phyloP scores from a whole-genome alignment of 2,797 vertebrate genomes.

The Eulemur mongoz region DNA sequence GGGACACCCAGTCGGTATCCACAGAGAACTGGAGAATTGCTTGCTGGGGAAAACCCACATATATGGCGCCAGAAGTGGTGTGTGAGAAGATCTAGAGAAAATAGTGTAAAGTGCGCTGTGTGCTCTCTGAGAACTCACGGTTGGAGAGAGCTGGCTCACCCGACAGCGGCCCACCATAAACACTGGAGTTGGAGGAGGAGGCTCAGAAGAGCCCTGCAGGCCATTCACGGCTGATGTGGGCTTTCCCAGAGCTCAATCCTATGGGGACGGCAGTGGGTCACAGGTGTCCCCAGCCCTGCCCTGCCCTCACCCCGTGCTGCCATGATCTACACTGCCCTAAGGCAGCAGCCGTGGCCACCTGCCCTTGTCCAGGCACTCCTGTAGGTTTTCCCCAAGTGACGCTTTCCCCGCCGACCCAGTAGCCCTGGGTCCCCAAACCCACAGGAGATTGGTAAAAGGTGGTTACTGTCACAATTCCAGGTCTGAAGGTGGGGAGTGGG shows the following conservation, averaged over 20 bases:
- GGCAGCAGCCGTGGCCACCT: neutral
- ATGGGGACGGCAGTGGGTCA: fast-evolving
- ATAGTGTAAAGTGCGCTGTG: neutral
- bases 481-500: neutral
- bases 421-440: neutral
- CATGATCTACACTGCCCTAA: neutral
- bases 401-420: neutral
- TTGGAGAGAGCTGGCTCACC: neutral
- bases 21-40: too few species aligned
- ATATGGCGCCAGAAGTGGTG: neutral
- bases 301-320: neutral
- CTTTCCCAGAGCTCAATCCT: neutral
- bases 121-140: neutral
- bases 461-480: neutral
- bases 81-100: neutral
- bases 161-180: neutral
- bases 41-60: too few species aligned
- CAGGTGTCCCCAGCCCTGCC: neutral
- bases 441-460: neutral
- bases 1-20: too few species aligned
- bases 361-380: neutral
- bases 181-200: neutral
- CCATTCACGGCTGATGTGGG: fast-evolving
- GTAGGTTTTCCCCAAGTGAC: neutral
- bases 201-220: neutral